phyloP scores from a whole-genome alignment of 2,797 vertebrate genomes.

The Luscinia megarhynchos region DNA sequence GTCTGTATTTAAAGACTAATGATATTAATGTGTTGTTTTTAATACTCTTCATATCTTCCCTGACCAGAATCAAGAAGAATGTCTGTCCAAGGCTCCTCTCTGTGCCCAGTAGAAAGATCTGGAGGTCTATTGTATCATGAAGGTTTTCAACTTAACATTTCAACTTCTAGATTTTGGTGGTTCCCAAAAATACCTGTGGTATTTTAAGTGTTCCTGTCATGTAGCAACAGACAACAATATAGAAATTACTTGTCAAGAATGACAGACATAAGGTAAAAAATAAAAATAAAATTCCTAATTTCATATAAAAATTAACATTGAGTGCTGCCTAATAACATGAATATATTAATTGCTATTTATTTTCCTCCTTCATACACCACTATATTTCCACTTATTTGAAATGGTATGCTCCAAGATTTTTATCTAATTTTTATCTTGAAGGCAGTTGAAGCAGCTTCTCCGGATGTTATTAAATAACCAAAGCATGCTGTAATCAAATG shows the following conservation, averaged over 20 bases:
- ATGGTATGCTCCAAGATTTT: slow-evolving; percentile 16
- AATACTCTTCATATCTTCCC: neutral
- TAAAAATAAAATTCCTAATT: neutral
- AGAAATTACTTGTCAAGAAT: neutral
- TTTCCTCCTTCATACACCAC: neutral
- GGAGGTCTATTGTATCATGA: neutral
- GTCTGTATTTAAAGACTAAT: neutral
- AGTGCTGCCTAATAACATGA: neutral
- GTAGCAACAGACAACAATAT: neutral
- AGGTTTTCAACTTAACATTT: neutral
- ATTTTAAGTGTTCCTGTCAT: neutral
- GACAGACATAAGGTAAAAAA: neutral
- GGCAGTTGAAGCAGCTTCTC: slow-evolving; percentile 35
- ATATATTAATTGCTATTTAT: neutral
- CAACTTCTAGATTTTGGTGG: neutral
- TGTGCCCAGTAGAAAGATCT: neutral
- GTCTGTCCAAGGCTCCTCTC: neutral
- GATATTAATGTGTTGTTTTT: neutral
- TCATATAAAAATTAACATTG: neutral
- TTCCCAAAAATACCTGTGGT: neutral
- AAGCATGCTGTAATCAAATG: slow-evolving; percentile 13
- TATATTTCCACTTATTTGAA: neutral
- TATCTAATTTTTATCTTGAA: slow-evolving; percentile 42
- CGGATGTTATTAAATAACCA: slow-evolving; percentile 54
- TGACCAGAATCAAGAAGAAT: neutral